These are phyloP conservation scores for Tenebrio molitor DNA, from an alignment of 1,140 invertebrate species.

Conservation along the genomic window DNA sequence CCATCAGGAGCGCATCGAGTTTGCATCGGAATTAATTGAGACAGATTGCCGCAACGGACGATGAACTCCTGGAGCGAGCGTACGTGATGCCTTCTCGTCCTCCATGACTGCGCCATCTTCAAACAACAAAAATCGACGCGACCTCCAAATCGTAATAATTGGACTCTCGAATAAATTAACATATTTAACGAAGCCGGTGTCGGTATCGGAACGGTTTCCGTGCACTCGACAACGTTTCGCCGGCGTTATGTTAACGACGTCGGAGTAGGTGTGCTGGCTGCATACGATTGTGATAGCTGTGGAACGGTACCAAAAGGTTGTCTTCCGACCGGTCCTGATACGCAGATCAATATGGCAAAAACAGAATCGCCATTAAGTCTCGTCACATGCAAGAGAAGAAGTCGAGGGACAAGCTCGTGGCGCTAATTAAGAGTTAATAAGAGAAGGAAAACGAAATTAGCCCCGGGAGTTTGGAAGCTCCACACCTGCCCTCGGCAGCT, in stretches of 20 bases:
- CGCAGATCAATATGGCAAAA: too few species aligned
- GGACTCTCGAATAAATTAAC: conserved; percentile 24
- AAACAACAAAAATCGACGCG: conserved; percentile 27
- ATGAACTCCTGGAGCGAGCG: conserved; percentile 16
- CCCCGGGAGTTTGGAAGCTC: conserved; percentile 18
- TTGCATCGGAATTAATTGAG: conserved; percentile 28
- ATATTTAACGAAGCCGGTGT: conserved; percentile 16
- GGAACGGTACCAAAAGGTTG: too few species aligned
- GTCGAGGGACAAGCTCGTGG: conserved; percentile 6
- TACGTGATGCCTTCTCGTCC: background rate
- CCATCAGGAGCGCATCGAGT: background rate
- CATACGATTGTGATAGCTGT: background rate
- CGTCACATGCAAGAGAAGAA: background rate
- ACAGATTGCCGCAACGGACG: conserved; percentile 18
- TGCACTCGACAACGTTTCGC: conserved; percentile 22
- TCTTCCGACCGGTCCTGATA: too few species aligned
- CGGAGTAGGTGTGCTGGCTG: conserved; percentile 14
- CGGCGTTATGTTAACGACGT: conserved; percentile 15
- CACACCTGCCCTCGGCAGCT: conserved; percentile 30
- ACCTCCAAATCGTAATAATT: conserved; percentile 40
- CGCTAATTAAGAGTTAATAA: conserved; percentile 32
- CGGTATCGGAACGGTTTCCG: conserved; percentile 15
- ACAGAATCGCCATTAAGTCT: too few species aligned
- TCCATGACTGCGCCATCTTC: background rate
- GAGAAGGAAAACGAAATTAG: conserved; percentile 5